Percentiles rank a stretch among this genome's conserved stretches.
Evolutionary conservation across 2,797 vertebrate genomes (phyloP).

Genomic region (Trichosurus vulpecula): DNA sequence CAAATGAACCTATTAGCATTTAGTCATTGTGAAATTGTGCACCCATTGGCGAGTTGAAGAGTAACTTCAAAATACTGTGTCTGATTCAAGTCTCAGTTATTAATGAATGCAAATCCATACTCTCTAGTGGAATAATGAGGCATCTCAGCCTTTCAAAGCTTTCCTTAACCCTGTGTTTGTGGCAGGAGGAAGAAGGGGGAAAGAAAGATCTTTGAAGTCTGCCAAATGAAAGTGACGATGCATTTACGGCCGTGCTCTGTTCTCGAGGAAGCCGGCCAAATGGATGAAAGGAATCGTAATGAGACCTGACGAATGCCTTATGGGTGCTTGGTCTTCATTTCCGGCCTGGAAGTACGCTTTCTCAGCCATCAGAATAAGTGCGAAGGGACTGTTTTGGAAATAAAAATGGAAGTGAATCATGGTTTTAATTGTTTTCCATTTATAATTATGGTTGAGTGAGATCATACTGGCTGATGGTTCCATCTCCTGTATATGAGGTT

Average conservation of each 20-base stretch:
- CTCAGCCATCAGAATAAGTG: constrained; percentile 49
- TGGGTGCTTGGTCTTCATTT: constrained; percentile 11
- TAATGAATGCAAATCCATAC: neutral
- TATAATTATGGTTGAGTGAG: constrained; percentile 61
- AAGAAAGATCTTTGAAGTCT: neutral
- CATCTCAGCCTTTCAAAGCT: neutral
- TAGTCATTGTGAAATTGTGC: neutral
- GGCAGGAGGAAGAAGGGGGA: neutral
- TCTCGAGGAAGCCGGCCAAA: neutral
- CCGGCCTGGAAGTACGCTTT: constrained; percentile 43
- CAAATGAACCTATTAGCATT: constrained; percentile 26
- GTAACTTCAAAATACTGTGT: neutral
- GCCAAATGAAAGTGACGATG: neutral
- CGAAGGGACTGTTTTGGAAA: constrained; percentile 65
- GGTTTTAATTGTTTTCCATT: constrained; percentile 69
- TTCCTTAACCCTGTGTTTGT: neutral
- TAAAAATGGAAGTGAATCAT: constrained; percentile 63
- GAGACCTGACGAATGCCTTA: constrained; percentile 8
- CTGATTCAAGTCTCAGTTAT: neutral
- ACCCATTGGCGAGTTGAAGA: neutral
- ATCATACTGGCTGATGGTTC: constrained; percentile 45
- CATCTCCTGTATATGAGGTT: constrained; percentile 20
- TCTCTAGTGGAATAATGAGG: neutral
- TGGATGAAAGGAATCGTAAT: neutral
- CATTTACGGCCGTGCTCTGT: neutral